These are phyloP conservation scores for Esperia sulphurella DNA, from an alignment of 2,888 invertebrate species.

Conservation along the genomic window DNA sequence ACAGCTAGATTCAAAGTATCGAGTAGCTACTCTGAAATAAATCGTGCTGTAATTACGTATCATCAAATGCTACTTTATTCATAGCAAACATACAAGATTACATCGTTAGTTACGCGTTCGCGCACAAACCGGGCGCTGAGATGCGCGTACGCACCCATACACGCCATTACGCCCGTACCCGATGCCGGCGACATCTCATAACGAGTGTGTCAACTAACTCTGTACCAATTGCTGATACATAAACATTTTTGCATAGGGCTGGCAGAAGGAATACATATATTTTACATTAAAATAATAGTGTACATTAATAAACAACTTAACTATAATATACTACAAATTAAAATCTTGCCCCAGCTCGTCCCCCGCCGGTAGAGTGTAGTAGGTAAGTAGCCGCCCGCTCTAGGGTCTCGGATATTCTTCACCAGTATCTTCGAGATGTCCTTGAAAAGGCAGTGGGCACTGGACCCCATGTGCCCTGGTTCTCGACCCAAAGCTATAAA, in stretches of 20 bases:
- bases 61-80: constrained; percentile 7
- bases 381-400: too few species aligned
- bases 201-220: constrained; percentile 45
- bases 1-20: not conserved
- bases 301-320: too few species aligned
- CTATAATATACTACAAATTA: too few species aligned
- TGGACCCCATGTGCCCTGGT: too few species aligned
- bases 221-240: constrained; percentile 39
- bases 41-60: constrained; percentile 3
- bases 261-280: constrained; percentile 5
- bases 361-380: too few species aligned
- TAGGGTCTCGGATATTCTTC: too few species aligned
- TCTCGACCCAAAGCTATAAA: too few species aligned
- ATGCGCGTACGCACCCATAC: constrained; percentile 20
- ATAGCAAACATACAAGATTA: constrained; percentile 5
- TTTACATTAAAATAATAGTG: not conserved
- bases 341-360: too few species aligned
- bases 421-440: too few species aligned
- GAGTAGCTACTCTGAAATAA: not conserved
- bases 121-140: constrained; percentile 1
- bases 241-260: constrained; percentile 28
- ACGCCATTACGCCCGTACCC: constrained; percentile 15
- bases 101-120: constrained; percentile 11
- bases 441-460: too few species aligned
- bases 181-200: constrained; percentile 39